Evolutionary conservation across 1,140 invertebrate species (phyloP).

Genomic region (Steinernema khuongi): DNA sequence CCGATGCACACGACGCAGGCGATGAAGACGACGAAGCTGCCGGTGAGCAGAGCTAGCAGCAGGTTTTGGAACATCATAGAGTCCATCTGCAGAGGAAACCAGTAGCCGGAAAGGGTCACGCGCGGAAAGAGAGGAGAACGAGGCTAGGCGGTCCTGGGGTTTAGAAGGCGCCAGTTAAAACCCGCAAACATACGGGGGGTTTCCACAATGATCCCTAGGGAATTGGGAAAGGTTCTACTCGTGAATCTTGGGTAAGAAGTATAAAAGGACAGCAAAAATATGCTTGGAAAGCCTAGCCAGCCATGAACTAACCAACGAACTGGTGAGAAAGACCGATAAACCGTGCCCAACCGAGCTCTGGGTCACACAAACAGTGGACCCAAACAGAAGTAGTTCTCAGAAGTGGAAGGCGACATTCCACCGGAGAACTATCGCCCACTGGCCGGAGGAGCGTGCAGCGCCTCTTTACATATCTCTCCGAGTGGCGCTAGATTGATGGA

Average conservation of each 20-base stretch:
- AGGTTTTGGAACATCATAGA: conserved; percentile 49
- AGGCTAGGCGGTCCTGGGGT: too few relatives aligned
- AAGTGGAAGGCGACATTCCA: too few relatives aligned
- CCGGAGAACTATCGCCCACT: not conserved
- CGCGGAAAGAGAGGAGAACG: conserved; percentile 3
- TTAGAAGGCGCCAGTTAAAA: too few relatives aligned
- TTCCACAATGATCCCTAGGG: not conserved
- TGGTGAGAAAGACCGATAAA: too few relatives aligned
- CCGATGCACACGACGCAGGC: conserved; percentile 52
- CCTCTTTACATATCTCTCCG: not conserved
- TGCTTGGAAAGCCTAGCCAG: not conserved
- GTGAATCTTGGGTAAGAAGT: not conserved
- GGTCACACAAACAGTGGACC: too few relatives aligned
- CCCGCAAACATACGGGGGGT: not conserved
- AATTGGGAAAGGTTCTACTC: too few relatives aligned
- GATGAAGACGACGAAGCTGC: conserved; percentile 52
- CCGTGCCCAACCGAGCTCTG: too few relatives aligned
- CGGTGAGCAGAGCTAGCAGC: conserved; percentile 45
- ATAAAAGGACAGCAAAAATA: not conserved
- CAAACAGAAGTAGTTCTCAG: too few relatives aligned
- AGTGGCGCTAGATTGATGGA: conserved; percentile 13
- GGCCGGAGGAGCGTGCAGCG: not conserved
- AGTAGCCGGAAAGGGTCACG: conserved; percentile 18
- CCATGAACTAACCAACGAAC: too few relatives aligned
- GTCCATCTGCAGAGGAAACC: conserved; percentile 32